Base-by-base conservation (phyloP, 2,113 vertebrate species). In the Saccopteryx bilineata region DNA sequence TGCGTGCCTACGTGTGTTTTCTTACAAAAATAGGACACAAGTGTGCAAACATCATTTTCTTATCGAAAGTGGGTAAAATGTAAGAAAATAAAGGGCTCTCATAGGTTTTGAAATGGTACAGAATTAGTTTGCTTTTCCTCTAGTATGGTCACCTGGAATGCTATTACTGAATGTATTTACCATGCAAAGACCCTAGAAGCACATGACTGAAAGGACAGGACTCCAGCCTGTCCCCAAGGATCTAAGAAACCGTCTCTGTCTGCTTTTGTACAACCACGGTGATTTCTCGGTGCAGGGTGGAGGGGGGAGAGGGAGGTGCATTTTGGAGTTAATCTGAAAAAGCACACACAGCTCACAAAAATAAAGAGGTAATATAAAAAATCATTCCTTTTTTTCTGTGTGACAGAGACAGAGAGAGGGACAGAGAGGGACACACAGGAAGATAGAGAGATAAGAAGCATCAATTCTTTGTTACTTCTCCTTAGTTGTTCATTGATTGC, bases 21-120 rank as follows among this genome's bases (percentile, higher is more conserved):
- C 54, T 86, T 66, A 26, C 50, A 74, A 63, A 95, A 91, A 78
- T 21, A 79, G 89, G 87, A 88, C 74, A 31, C 78, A 46, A 5
- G 17, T 26, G n/a, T 85, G 17, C 65, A 87, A 31, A 91, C 78
- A 78, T 74, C 39, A 18, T 63, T 79, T 71, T 75, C 48, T 12
- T 1, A 80, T 39, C 66, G 68, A 82, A 88, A 79, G 54, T 61
- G 33, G n/a, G 39, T 23, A n/a, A 80, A 61, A 89, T 60, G 74
- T 75, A 80, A 74, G 68, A 75, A 88, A 93, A 90, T 50, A 65
- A 69, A 87, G 83, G 14, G 33, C 14, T 87, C 69, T 21, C 0
- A 0, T 39, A 26, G 21, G 23, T 83, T 93, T 74, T 28, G 91
- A 79, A 68, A 31, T 6, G 9, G 7, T 9, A 0, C 71, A 54